Percentiles rank a stretch among this genome's conserved stretches.
These are phyloP conservation scores for Trididemnum nubilum DNA, from an alignment of 23 tunicate species.

Conservation along the genomic window DNA sequence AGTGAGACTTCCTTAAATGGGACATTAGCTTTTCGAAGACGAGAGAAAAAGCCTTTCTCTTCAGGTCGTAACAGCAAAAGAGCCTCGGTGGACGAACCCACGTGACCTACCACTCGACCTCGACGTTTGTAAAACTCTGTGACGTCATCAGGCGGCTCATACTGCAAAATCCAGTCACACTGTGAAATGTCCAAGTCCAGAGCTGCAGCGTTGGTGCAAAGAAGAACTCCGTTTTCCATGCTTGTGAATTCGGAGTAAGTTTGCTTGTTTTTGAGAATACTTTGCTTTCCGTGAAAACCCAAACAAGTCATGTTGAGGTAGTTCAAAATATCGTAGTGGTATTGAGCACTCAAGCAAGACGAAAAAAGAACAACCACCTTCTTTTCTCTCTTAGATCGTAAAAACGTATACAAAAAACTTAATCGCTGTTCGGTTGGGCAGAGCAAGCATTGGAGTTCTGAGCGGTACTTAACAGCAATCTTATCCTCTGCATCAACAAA, in stretches of 20 bases:
- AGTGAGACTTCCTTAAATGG: constrained; percentile 15
- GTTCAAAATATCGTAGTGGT: constrained; percentile 39
- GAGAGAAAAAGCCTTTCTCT: constrained; percentile 39
- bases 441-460: neutral
- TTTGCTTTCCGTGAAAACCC: constrained; percentile 49
- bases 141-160: constrained; percentile 50
- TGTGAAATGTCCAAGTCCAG: constrained; percentile 26
- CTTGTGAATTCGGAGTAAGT: constrained; percentile 31
- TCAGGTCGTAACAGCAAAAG: constrained; percentile 36
- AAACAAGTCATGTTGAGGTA: constrained; percentile 38
- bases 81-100: constrained; percentile 4
- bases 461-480: neutral
- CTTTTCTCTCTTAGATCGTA: constrained; percentile 20
- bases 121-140: constrained; percentile 20
- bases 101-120: constrained; percentile 34
- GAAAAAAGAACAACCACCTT: constrained; percentile 50
- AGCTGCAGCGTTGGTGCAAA: constrained; percentile 53
- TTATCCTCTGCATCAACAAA: constrained; percentile 15
- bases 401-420: constrained; percentile 37
- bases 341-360: constrained; percentile 52
- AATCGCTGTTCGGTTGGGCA: constrained; percentile 31
- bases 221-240: constrained; percentile 24
- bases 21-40: constrained; percentile 27
- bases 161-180: constrained; percentile 54
- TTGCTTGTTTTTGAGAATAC: neutral